Evolutionary conservation across 2,797 vertebrate species (phyloP), one percentile per base, ranked within the genome.

Genomic region (Clarias pachynema): DNA sequence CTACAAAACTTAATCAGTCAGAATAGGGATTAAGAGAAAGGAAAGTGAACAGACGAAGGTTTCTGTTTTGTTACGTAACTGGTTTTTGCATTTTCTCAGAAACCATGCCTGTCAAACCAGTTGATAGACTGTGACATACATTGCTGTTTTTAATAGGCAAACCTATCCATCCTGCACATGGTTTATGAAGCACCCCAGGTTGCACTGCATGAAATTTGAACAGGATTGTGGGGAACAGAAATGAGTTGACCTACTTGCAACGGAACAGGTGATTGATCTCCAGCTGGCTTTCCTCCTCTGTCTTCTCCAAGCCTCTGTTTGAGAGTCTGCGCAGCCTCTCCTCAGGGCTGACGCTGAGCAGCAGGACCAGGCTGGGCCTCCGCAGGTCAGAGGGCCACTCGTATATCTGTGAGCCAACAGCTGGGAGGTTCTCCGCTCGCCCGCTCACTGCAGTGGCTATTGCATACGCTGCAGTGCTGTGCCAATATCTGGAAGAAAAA

Each of bases 381-480:
- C 97, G 93, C 77, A 99, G 95, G 93, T 99, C 97, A 20, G 83
- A 49, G 4, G 97, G 98, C 97, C 98, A 99, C 82, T 91, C 90
- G 91, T 98, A 99, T 26, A 97, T 88, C 5, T 95, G 93, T 3
- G 97, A 96, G 0, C 93, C 92, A 75, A 84, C 84, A 0, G 91
- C 92, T 18, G 98, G 98, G 65, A 99, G 96, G 91, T 96, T 93
- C 44, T 91, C 91, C 20, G 93, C 83, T 1, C 91, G 89, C 0
- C 97, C 97, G 1, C 89, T 94, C 81, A 96, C 93, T 70, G 98
- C 97, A 3, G 97, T 97, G 88, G 96, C 97, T 0, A 99, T 97
- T 89, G 96, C 95, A 0, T 99, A 98, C 0, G 97, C 95, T 59
- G 97, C 97, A 0, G 97, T 98, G 93, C 98, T 99, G 89, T 98